Evolutionary conservation across 2,113 vertebrate species (phyloP).

Genomic region (Mirounga angustirostris): DNA sequence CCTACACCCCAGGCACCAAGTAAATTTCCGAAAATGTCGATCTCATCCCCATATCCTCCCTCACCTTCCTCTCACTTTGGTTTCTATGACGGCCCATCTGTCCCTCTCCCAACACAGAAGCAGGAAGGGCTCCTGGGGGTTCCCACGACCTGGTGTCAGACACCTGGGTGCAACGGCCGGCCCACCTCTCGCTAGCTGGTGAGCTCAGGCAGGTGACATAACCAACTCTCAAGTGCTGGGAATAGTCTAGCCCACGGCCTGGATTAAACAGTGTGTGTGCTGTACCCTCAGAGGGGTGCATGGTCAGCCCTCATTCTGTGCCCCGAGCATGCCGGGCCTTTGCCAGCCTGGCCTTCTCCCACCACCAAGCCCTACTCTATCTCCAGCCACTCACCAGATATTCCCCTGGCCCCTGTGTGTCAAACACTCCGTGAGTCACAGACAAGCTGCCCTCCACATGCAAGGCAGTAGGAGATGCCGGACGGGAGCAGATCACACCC

Average conservation of each 20-base stretch:
- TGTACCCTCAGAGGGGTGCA: neutral
- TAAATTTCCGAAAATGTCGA: neutral
- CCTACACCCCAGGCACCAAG: too few relatives aligned
- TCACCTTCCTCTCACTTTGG: neutral
- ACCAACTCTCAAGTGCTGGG: neutral
- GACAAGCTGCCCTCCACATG: neutral
- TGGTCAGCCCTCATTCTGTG: neutral
- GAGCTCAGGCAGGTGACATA: neutral
- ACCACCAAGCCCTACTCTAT: neutral
- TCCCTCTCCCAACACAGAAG: neutral
- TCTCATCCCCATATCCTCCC: neutral
- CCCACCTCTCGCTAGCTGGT: neutral
- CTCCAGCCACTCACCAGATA: neutral
- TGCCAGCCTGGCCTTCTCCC: neutral
- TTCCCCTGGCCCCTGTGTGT: rapidly evolving
- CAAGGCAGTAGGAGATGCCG: neutral
- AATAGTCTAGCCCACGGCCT: neutral
- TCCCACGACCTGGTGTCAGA: neutral
- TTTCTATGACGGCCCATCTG: neutral
- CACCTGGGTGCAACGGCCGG: neutral
- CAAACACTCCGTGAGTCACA: neutral
- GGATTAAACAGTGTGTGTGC: neutral
- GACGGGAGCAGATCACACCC: neutral
- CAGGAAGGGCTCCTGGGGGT: neutral
- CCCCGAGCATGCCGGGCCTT: neutral